Percentiles rank a stretch among this genome's conserved stretches.
phyloP scores from a whole-genome alignment of 2,888 invertebrate species.

The Petrolisthes cinctipes region DNA sequence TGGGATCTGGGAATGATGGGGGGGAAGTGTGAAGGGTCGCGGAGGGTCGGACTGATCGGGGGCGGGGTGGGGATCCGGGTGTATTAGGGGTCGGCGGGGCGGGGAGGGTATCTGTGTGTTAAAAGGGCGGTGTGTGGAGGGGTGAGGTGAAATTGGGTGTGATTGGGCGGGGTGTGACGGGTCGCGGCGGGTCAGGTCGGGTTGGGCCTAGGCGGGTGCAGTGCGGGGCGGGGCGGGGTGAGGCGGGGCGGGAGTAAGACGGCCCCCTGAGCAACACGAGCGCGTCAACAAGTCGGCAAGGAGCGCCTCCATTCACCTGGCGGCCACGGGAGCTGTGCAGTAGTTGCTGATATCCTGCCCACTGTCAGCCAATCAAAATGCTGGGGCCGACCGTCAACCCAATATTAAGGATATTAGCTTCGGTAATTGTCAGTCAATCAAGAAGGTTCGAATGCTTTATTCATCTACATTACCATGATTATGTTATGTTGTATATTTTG shows the following conservation, averaged over 20 bases:
- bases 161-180: too few species aligned
- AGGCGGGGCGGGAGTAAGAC: background rate
- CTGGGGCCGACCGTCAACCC: conserved; percentile 53
- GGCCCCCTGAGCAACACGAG: background rate
- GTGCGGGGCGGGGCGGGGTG: background rate
- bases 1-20: too few species aligned
- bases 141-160: background rate
- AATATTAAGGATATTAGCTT: conserved; percentile 51
- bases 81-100: too few species aligned
- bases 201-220: background rate
- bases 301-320: background rate
- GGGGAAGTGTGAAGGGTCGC: too few species aligned
- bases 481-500: background rate
- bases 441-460: conserved; percentile 26
- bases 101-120: too few species aligned
- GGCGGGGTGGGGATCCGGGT: too few species aligned
- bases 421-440: conserved; percentile 60
- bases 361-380: conserved; percentile 51
- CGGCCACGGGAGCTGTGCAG: conserved; percentile 19
- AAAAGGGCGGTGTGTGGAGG: too few species aligned
- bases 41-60: too few species aligned
- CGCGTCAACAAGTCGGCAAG: background rate
- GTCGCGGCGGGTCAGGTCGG: background rate
- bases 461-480: background rate
- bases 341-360: conserved; percentile 59